phyloP scores from a whole-genome alignment of 37 sponge, comb jelly and placozoan genomes.

The Beroe ovata region DNA sequence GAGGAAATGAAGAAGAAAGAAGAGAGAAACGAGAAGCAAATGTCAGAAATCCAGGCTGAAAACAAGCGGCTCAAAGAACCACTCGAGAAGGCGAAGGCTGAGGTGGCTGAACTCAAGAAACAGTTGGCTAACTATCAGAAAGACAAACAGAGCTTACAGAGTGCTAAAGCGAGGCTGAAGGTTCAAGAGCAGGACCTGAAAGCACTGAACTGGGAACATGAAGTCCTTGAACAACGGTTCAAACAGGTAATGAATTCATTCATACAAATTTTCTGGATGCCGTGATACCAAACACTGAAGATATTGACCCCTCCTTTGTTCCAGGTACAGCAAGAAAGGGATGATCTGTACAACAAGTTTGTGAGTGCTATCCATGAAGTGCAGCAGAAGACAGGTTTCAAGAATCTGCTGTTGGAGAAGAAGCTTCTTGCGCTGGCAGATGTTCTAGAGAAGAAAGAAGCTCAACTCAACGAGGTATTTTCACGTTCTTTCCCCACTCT shows the following conservation, averaged over 20 bases:
- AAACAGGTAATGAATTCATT: conserved; percentile 74
- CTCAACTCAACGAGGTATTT: conserved; percentile 98
- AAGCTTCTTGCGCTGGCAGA: conserved; percentile 91
- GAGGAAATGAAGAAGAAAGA: conserved; percentile 98
- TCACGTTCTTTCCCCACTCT: too few relatives aligned
- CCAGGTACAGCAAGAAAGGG: conserved; percentile 88
- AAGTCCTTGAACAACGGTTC: conserved; percentile 94
- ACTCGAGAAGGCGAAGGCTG: conserved; percentile 85
- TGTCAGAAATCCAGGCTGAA: conserved; percentile 90
- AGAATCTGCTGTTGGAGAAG: conserved; percentile 97
- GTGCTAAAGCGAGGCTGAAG: conserved; percentile 92
- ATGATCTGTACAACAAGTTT: conserved; percentile 89
- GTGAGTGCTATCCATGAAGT: conserved; percentile 97
- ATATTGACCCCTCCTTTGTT: not conserved
- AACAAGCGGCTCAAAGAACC: conserved; percentile 90
- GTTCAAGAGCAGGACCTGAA: conserved; percentile 91
- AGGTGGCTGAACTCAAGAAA: conserved; percentile 87
- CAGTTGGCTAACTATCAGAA: conserved; percentile 92
- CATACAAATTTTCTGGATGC: not conserved
- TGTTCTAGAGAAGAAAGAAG: conserved; percentile 96
- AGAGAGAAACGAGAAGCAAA: conserved; percentile 90
- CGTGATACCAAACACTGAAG: not conserved
- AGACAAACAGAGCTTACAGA: conserved; percentile 86
- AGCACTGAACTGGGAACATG: conserved; percentile 95
- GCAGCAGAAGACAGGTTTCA: conserved; percentile 95